These are phyloP conservation scores for Microctonus aethiopoides DNA, from an alignment of 2,888 invertebrate genomes.

Conservation along the genomic window DNA sequence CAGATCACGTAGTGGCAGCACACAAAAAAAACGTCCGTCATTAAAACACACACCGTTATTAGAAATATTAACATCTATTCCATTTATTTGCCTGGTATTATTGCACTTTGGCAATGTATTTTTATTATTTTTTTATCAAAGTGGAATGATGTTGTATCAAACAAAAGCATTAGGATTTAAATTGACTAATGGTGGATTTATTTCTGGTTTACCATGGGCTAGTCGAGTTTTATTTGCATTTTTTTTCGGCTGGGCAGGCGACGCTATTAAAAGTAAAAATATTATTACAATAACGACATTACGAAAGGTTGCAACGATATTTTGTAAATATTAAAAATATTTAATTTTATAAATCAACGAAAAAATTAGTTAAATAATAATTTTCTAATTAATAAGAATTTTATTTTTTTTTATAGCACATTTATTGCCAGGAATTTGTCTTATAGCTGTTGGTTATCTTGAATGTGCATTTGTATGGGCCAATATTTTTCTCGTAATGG, in stretches of 20 bases:
- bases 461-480: conserved; percentile 52
- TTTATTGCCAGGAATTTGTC: conserved; percentile 72
- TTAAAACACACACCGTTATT: conserved; percentile 73
- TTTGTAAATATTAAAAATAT: conserved; percentile 53
- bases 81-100: conserved; percentile 75
- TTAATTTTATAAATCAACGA: neutral
- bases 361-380: neutral
- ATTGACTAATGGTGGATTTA: conserved; percentile 76
- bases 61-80: conserved; percentile 73
- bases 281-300: conserved; percentile 65
- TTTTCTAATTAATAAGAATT: conserved; percentile 7
- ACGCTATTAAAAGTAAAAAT: conserved; percentile 70
- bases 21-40: conserved; percentile 44
- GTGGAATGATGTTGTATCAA: conserved; percentile 80
- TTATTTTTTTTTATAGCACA: conserved; percentile 68
- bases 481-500: conserved; percentile 54
- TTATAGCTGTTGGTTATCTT: conserved; percentile 59
- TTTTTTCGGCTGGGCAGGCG: conserved; percentile 78
- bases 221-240: conserved; percentile 77
- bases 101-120: conserved; percentile 82
- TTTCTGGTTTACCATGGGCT: conserved; percentile 78
- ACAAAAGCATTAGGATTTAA: conserved; percentile 79
- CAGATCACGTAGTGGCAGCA: conserved; percentile 67
- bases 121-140: conserved; percentile 81
- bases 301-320: conserved; percentile 56